Evolutionary conservation across 2,797 vertebrate genomes (phyloP).

Genomic region (Sebastes nivosus): DNA sequence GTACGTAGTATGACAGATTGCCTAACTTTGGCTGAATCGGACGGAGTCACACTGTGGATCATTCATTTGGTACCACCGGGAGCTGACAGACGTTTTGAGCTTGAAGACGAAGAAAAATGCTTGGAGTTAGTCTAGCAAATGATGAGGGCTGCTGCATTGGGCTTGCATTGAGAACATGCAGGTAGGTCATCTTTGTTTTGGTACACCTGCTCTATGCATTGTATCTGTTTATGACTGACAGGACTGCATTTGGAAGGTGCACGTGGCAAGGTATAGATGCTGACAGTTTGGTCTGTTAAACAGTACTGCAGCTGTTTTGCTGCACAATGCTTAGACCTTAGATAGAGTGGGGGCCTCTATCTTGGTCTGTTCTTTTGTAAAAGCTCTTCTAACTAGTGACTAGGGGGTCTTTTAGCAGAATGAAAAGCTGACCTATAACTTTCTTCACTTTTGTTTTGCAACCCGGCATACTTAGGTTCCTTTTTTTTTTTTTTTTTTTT

Average conservation of each 20-base stretch:
- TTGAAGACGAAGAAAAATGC: constrained; percentile 25
- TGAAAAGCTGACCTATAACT: background rate
- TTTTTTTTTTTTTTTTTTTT: background rate
- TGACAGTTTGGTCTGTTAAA: constrained; percentile 7
- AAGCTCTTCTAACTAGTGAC: background rate
- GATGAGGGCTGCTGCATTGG: constrained; percentile 49
- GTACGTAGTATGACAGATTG: constrained; percentile 37
- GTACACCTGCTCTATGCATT: background rate
- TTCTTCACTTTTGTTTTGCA: constrained; percentile 10
- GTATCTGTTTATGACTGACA: background rate
- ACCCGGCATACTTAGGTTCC: background rate
- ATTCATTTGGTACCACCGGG: constrained; percentile 35
- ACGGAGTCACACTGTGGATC: constrained; percentile 37
- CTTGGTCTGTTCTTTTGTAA: background rate
- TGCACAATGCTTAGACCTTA: background rate
- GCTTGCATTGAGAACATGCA: constrained; percentile 33
- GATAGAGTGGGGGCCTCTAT: background rate
- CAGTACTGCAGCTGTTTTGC: constrained; percentile 16
- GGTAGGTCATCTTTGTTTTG: constrained; percentile 47
- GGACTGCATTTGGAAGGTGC: constrained; percentile 12
- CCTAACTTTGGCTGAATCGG: constrained; percentile 29
- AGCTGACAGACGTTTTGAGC: constrained; percentile 8
- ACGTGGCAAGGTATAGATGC: constrained; percentile 11
- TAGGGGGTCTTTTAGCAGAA: background rate
- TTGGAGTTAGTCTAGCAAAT: constrained; percentile 12